Evolutionary conservation across 2,888 invertebrate species (phyloP).

Genomic region (Pollenia labialis): DNA sequence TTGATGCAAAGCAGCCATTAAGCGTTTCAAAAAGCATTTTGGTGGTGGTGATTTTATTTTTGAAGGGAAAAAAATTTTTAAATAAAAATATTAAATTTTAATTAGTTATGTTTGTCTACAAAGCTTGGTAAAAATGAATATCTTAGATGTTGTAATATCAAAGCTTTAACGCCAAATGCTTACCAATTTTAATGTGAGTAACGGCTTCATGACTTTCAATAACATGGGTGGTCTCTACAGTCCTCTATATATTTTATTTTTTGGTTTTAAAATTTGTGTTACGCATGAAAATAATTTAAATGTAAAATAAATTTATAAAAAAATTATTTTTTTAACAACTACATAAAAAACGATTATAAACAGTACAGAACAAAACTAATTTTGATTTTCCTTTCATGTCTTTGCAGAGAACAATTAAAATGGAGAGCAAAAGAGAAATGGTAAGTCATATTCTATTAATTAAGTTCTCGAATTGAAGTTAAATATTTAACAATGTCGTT

Average conservation of each 20-base stretch:
- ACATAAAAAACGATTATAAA: constrained; percentile 16
- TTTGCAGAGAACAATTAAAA: constrained; percentile 45
- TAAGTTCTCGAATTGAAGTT: too few species aligned
- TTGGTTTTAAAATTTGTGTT: constrained; percentile 30
- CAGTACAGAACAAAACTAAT: constrained; percentile 19
- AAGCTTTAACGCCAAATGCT: constrained; percentile 75
- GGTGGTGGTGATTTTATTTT: constrained; percentile 16
- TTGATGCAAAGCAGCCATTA: constrained; percentile 76
- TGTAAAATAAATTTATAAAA: constrained; percentile 55
- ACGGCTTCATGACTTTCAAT: constrained; percentile 83
- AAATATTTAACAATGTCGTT: too few species aligned
- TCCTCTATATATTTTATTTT: constrained; percentile 79
- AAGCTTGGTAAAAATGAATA: constrained; percentile 72
- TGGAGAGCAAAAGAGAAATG: neutral
- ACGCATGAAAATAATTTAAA: constrained; percentile 69
- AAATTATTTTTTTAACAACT: neutral
- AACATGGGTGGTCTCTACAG: constrained; percentile 83
- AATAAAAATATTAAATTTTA: constrained; percentile 46
- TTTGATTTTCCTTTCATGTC: constrained; percentile 44
- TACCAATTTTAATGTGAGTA: constrained; percentile 84
- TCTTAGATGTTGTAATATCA: neutral
- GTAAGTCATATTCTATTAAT: constrained; percentile 29
- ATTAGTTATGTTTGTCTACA: constrained; percentile 58
- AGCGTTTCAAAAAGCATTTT: constrained; percentile 75
- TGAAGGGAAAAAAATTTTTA: constrained; percentile 7